Evolutionary conservation across 2,888 invertebrate genomes (phyloP).

Genomic region (Cerastis leucographa): DNA sequence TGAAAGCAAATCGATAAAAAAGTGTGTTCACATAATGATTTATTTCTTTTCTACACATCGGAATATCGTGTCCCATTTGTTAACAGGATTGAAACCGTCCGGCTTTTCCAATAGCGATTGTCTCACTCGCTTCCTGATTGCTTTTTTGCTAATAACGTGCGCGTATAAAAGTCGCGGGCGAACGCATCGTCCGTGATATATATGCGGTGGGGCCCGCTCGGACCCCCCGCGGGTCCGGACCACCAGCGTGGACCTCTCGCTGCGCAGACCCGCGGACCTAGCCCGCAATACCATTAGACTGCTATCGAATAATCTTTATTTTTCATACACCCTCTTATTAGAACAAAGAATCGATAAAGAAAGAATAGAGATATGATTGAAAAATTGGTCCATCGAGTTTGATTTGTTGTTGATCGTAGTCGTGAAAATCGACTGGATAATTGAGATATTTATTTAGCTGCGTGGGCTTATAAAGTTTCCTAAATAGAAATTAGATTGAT

Average conservation of each 20-base stretch:
- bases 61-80: constrained; percentile 48
- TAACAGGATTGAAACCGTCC: constrained; percentile 56
- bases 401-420: constrained; percentile 66
- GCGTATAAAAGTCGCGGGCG: constrained; percentile 65
- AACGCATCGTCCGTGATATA: constrained; percentile 64
- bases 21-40: constrained; percentile 26
- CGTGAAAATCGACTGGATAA: constrained; percentile 70
- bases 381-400: constrained; percentile 62
- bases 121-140: constrained; percentile 57
- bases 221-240: constrained; percentile 63
- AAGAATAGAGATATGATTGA: constrained; percentile 61
- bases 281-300: constrained; percentile 47
- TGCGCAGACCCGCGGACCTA: constrained; percentile 59
- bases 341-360: constrained; percentile 61
- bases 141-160: constrained; percentile 69
- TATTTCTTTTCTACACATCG: constrained; percentile 23
- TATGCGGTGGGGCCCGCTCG: constrained; percentile 48
- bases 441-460: constrained; percentile 67
- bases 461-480: constrained; percentile 30
- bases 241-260: constrained; percentile 74
- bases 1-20: constrained; percentile 43
- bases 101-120: constrained; percentile 63
- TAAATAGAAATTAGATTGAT: constrained; percentile 23
- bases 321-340: constrained; percentile 58
- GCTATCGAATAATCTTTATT: constrained; percentile 66